These are phyloP conservation scores for Uropsilus gracilis DNA, from an alignment of 2,113 vertebrate genomes.

Conservation along the genomic window DNA sequence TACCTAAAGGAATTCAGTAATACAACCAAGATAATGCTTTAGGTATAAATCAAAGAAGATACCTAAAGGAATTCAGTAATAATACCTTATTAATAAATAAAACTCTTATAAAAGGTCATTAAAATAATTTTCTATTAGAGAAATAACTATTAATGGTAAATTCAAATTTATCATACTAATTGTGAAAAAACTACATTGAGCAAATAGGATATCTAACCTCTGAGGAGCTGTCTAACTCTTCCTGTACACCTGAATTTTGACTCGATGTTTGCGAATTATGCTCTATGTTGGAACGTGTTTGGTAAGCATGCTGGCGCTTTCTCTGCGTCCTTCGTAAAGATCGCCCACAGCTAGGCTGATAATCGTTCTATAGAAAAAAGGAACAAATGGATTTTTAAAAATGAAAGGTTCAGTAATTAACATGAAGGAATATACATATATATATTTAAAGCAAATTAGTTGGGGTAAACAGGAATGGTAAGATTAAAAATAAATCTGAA, in stretches of 20 bases:
- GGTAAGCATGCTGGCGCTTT: slow-evolving; percentile 93
- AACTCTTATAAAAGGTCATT: not conserved
- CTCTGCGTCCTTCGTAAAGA: slow-evolving; percentile 91
- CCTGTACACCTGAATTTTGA: slow-evolving; percentile 83
- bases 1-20: not conserved
- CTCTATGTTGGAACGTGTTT: slow-evolving; percentile 94
- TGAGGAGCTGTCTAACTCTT: slow-evolving; percentile 90
- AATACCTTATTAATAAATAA: too few species aligned
- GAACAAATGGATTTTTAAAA: not conserved
- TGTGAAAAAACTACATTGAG: not conserved
- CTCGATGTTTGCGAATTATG: slow-evolving; percentile 84
- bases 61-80: not conserved
- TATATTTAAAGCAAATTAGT: slow-evolving; percentile 30
- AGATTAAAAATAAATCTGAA: not conserved
- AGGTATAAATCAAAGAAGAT: slow-evolving; percentile 25
- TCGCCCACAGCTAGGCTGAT: slow-evolving; percentile 85
- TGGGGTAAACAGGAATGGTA: not conserved
- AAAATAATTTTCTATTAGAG: slow-evolving; percentile 30
- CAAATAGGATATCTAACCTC: slow-evolving; percentile 86
- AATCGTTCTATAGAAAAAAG: slow-evolving; percentile 85
- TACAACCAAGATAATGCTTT: not conserved
- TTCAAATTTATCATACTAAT: not conserved
- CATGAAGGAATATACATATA: not conserved
- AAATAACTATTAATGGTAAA: not conserved
- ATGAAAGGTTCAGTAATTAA: not conserved